A percentile compares a stretch with the other conserved stretches of the same genome.
Conservation (phyloP, 2,797 vertebrate genomes). For the Sciaenops ocellatus region DNA sequence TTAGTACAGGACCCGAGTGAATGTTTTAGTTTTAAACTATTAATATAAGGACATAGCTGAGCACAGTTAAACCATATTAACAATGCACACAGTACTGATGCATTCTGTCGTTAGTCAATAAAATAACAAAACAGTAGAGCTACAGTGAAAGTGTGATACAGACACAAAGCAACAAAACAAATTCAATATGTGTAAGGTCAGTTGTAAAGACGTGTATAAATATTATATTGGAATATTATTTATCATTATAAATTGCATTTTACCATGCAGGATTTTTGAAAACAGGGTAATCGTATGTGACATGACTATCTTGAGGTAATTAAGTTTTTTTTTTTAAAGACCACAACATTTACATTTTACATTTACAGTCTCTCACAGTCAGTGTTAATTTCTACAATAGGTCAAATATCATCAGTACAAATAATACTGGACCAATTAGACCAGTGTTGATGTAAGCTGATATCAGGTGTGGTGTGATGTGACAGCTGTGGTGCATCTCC, state of each 20-base stretch:
- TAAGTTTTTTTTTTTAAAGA: neutral
- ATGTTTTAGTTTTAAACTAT: neutral
- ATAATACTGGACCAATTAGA: slow-evolving; percentile 11
- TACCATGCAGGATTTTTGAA: neutral
- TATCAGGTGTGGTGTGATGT: neutral
- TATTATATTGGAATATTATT: too few species aligned
- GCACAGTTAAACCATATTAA: neutral
- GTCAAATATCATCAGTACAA: slow-evolving; percentile 12
- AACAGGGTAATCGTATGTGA: neutral
- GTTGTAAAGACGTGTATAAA: too few species aligned
- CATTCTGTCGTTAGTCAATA: neutral
- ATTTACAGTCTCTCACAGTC: neutral
- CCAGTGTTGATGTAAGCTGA: slow-evolving; percentile 15
- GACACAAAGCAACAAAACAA: too few species aligned
- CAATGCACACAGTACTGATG: neutral
- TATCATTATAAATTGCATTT: neutral
- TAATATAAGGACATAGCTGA: neutral
- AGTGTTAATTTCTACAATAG: neutral
- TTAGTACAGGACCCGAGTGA: neutral
- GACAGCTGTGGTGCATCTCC: slow-evolving; percentile 31
- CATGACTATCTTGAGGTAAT: neutral
- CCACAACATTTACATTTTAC: neutral
- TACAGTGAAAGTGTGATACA: neutral
- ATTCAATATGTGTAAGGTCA: neutral
- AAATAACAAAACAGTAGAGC: neutral